Percentiles rank a stretch among this genome's conserved stretches.
Evolutionary conservation across 2,797 vertebrate species (phyloP).

Genomic region (Cynopterus sphinx): DNA sequence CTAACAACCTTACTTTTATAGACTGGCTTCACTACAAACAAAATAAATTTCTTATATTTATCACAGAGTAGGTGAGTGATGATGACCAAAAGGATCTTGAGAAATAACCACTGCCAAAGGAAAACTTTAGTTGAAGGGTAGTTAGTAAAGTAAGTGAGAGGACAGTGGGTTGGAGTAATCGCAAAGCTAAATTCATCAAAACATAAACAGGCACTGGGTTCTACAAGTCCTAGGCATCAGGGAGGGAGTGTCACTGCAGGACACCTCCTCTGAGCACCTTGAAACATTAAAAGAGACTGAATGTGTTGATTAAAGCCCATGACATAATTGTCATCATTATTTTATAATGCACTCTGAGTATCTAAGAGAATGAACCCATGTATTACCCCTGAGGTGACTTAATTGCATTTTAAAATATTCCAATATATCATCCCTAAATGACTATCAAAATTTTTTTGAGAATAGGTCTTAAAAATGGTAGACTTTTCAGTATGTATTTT

Average conservation of each 20-base stretch:
- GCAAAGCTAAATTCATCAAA: background rate
- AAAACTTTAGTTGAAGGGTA: conserved; percentile 7
- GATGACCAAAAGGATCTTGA: background rate
- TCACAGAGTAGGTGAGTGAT: background rate
- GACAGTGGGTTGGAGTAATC: background rate
- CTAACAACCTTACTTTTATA: conserved; percentile 45
- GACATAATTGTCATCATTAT: background rate
- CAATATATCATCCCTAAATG: background rate
- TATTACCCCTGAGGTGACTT: background rate
- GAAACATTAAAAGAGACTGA: background rate
- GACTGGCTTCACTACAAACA: conserved; percentile 17
- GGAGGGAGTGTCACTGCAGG: fast-evolving
- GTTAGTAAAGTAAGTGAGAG: background rate
- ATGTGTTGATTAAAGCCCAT: background rate
- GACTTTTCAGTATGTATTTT: background rate
- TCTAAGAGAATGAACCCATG: background rate
- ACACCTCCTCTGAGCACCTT: background rate
- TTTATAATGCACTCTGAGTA: conserved; percentile 13
- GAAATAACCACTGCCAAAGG: background rate
- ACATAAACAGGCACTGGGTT: background rate
- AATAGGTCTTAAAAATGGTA: background rate
- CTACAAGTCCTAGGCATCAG: fast-evolving
- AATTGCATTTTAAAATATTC: background rate
- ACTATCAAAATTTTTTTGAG: background rate
- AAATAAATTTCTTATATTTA: conserved; percentile 46